phyloP scores from a whole-genome alignment of 2,888 invertebrate genomes.

The Leptinotarsa haldemani region DNA sequence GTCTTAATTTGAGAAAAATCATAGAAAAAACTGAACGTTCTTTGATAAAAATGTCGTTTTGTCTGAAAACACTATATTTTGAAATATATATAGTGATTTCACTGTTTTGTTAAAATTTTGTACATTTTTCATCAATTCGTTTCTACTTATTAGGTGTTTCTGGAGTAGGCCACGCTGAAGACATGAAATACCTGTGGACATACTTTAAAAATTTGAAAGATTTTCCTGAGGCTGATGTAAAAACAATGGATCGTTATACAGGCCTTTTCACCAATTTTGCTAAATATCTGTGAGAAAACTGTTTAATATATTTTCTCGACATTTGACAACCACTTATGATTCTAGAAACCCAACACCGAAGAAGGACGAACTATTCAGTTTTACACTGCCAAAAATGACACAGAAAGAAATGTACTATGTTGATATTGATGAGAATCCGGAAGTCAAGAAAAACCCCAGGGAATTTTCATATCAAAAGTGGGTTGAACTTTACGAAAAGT shows the following conservation, averaged over 20 bases:
- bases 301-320: background rate
- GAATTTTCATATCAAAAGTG: constrained; percentile 31
- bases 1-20: too few species aligned
- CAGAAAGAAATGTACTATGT: constrained; percentile 30
- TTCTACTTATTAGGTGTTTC: constrained; percentile 33
- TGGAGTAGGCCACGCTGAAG: constrained; percentile 40
- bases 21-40: too few species aligned
- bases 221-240: constrained; percentile 32
- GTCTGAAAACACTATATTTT: too few species aligned
- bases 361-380: constrained; percentile 44
- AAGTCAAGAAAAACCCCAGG: constrained; percentile 31
- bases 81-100: too few species aligned
- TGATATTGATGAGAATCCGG: constrained; percentile 34
- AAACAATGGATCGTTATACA: constrained; percentile 31
- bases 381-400: constrained; percentile 41
- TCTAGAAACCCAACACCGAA: constrained; percentile 48
- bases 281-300: constrained; percentile 40
- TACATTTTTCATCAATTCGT: too few species aligned
- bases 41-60: too few species aligned
- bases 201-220: constrained; percentile 22
- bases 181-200: constrained; percentile 40
- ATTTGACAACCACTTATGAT: background rate
- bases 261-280: constrained; percentile 38
- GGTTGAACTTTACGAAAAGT: constrained; percentile 34
- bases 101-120: too few species aligned